Evolutionary conservation across 2,113 vertebrate genomes (phyloP).

Genomic region (Eulacestoma nigropectus): DNA sequence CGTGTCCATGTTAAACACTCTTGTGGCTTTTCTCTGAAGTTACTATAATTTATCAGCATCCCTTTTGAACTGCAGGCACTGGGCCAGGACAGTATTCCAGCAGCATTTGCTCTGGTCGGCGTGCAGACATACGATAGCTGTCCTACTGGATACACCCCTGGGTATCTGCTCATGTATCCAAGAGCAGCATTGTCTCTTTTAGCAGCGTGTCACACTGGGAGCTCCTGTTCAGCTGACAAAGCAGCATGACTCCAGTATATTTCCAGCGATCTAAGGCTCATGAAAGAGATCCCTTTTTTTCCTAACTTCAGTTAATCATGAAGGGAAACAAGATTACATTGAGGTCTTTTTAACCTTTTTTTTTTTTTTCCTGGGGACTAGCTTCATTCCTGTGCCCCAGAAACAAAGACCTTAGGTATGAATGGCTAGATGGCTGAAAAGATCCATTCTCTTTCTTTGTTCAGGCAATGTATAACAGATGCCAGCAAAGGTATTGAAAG

Average conservation of each 20-base stretch:
- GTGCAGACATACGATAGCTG: background rate
- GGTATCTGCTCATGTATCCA: background rate
- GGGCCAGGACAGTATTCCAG: background rate
- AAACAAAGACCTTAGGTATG: constrained; percentile 49
- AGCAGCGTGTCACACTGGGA: background rate
- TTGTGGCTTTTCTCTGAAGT: background rate
- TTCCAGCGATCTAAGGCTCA: background rate
- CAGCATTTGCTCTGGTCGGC: background rate
- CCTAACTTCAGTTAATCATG: constrained; percentile 19
- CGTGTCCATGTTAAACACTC: background rate
- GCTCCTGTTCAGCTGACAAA: constrained; percentile 24
- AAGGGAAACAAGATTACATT: constrained; percentile 18
- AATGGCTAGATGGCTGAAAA: constrained; percentile 41
- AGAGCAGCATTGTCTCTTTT: background rate
- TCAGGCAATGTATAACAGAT: background rate
- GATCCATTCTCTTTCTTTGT: constrained; percentile 33
- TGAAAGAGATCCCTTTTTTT: constrained; percentile 9
- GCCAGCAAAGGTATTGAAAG: constrained; percentile 48
- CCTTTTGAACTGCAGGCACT: background rate
- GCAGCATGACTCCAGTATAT: constrained; percentile 29
- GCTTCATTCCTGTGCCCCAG: constrained; percentile 20
- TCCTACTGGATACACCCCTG: background rate
- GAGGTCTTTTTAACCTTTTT: background rate
- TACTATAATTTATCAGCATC: background rate
- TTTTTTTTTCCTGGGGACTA: background rate